A percentile compares a stretch with the other conserved stretches of the same genome.
Conservation (phyloP, 2,888 invertebrate genomes). For the Diadegma fenestrale region DNA sequence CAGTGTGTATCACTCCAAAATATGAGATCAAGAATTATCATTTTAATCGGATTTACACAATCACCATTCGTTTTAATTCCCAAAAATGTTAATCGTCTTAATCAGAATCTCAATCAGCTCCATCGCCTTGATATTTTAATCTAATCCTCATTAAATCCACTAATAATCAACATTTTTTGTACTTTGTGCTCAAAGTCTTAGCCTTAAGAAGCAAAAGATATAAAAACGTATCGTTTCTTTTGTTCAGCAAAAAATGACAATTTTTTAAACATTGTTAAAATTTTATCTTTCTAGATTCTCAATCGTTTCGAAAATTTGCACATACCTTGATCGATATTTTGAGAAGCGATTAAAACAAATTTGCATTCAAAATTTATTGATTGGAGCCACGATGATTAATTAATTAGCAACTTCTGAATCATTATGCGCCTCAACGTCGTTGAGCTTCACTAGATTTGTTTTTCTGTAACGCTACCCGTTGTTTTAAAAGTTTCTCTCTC, state of each 20-base stretch:
- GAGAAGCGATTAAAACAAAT: no score
- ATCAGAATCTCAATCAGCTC: not conserved
- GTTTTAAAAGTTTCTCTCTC: not conserved
- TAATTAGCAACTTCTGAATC: no score
- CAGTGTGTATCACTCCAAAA: not conserved
- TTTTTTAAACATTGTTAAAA: no score
- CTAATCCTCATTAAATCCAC: not conserved
- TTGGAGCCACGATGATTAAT: no score
- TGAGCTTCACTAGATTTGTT: not conserved
- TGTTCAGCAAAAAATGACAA: no score
- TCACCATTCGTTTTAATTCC: not conserved
- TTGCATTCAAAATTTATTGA: no score
- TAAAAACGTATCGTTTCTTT: no score
- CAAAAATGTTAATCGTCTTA: not conserved
- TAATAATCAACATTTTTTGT: not conserved
- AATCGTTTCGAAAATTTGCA: no score
- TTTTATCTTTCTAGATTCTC: no score
- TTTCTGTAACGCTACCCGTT: not conserved
- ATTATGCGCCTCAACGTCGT: not conserved
- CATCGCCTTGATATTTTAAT: not conserved
- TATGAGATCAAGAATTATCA: constrained; percentile 24
- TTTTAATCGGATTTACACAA: not conserved
- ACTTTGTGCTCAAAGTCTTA: not conserved
- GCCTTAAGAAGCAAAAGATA: not conserved
- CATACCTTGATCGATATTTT: no score